Evolutionary conservation across 2,888 invertebrate species (phyloP), one percentile per base, ranked within the genome.

Genomic region (Alentia gelatinosa): DNA sequence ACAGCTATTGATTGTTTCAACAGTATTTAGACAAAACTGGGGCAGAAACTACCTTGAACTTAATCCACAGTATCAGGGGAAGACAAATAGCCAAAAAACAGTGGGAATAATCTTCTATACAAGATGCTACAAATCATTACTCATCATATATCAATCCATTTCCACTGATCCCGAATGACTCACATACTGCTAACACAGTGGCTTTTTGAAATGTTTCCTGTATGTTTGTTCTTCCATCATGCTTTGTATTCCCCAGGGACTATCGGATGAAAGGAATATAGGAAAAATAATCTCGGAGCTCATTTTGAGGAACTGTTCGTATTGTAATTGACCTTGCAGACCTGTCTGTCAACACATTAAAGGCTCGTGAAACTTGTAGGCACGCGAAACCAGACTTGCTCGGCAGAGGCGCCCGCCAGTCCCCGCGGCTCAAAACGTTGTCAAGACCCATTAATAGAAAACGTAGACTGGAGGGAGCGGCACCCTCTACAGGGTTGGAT

Each of bases 381-480:
- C 68, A 68, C 33, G 68, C 68, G 33, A 68, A 26, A 30, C 68
- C 30, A 12, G 26, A 30, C 56, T 12, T 68, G 30, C 15, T 4
- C n/a, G n/a, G n/a, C n/a, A n/a, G n/a, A n/a, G n/a, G 19, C 56
- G 56, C 75, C 15, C 75, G 30, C n/a, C 75, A 37, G 35, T 75
- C 83, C 37, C 39, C 39, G 19, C 39, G 83, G 83, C 83, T 39
- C 83, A n/a, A 83, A 83, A 83, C 26, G 83, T 83, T 83, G 83
- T 83, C 39, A 83, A 83, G 37, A 37, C 26, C 83, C 83, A 83
- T 83, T 83, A 83, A 83, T 83, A 83, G 83, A 83, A 83, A 83
- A 39, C 39, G 83, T 83, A 83, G 35, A 83, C 83, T 83, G 15
- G 37, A 23, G 83, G 30, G n/a, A 30, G 26, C 83, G 19, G 35